Conservation (phyloP, 2,888 invertebrate genomes). For the Conus canariensis region DNA sequence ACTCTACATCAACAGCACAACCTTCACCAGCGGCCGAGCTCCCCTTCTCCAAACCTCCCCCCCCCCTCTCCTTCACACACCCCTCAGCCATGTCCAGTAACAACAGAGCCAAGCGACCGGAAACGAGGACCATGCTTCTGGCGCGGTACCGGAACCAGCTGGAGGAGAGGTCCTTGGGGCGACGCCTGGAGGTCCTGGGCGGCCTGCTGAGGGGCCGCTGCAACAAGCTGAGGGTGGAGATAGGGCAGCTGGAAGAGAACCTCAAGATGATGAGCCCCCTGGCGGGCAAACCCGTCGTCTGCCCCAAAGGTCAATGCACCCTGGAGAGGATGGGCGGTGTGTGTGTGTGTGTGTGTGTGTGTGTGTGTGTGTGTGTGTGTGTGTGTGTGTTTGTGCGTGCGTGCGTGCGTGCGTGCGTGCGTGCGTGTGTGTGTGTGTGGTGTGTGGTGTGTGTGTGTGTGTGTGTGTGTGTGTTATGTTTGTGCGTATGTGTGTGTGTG, state of each 20-base stretch:
- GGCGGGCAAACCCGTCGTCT: not conserved
- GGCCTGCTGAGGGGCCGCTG: not conserved
- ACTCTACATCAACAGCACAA: not conserved
- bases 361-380: not conserved
- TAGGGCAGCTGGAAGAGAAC: constrained; percentile 6
- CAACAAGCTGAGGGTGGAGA: not conserved
- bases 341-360: not conserved
- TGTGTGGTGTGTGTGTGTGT: not conserved
- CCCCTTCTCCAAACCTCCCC: not conserved
- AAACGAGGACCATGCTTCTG: constrained; percentile 2
- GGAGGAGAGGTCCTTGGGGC: constrained; percentile 12
- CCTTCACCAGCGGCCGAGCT: not conserved
- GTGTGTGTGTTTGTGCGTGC: not conserved
- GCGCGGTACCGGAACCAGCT: constrained; percentile 19
- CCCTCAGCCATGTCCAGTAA: too few relatives aligned
- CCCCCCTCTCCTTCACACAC: too few relatives aligned
- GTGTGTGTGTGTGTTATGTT: not conserved
- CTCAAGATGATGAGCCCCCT: not conserved
- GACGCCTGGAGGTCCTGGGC: not conserved
- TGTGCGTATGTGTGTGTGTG: not conserved
- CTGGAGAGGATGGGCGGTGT: not conserved
- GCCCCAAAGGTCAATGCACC: constrained; percentile 1
- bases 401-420: not conserved
- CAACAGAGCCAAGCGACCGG: not conserved
- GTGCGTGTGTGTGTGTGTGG: constrained; percentile 3